These are phyloP conservation scores for Smittia aterrima DNA, from an alignment of 2,888 invertebrate species.

Conservation along the genomic window DNA sequence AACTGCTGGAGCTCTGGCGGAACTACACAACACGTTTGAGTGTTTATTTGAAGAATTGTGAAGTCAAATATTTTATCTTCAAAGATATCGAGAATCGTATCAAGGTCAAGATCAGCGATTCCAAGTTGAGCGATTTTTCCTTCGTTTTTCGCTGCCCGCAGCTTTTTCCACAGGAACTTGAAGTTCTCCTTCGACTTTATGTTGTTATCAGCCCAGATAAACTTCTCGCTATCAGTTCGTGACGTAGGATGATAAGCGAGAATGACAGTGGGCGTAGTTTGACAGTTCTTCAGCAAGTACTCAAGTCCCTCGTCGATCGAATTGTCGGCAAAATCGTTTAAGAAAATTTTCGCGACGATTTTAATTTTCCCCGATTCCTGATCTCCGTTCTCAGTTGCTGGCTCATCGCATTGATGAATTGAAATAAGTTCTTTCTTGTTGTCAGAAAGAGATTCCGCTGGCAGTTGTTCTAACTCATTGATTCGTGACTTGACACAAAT, in stretches of 20 bases:
- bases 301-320: constrained; percentile 70
- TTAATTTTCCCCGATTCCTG: constrained; percentile 74
- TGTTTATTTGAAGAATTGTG: constrained; percentile 86
- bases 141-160: constrained; percentile 46
- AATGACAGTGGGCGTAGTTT: constrained; percentile 78
- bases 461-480: neutral
- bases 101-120: constrained; percentile 85
- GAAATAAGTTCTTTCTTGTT: neutral
- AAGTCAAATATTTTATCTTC: constrained; percentile 78
- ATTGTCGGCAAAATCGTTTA: constrained; percentile 66
- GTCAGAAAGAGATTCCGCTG: neutral
- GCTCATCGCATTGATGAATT: constrained; percentile 46
- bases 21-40: constrained; percentile 90
- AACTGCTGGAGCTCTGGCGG: constrained; percentile 86
- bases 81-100: constrained; percentile 72
- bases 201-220: constrained; percentile 46
- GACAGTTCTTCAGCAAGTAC: constrained; percentile 68
- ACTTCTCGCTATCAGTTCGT: constrained; percentile 21
- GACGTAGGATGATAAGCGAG: constrained; percentile 67
- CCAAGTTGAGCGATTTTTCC: constrained; percentile 64
- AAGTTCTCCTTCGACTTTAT: constrained; percentile 43
- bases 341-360: constrained; percentile 83
- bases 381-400: constrained; percentile 62
- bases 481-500: constrained; percentile 21
- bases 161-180: constrained; percentile 43